Conservation (phyloP, 2,888 invertebrate species). For the Ryuthela nishihirai region DNA sequence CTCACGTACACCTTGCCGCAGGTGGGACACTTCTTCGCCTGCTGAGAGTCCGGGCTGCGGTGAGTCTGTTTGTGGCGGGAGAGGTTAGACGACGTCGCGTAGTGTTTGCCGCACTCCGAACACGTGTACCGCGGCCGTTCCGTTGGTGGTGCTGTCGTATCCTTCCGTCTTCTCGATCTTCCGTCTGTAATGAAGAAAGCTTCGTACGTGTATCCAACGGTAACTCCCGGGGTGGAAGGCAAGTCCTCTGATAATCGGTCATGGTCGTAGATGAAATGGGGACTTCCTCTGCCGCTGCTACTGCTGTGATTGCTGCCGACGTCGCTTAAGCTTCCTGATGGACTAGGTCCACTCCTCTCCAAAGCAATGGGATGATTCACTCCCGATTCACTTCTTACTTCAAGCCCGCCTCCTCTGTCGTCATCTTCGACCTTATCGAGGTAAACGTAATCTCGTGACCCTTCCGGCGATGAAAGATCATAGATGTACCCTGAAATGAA, state of each 20-base stretch:
- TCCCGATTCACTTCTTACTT: constrained; percentile 12
- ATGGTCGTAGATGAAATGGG: constrained; percentile 14
- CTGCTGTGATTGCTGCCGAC: constrained; percentile 15
- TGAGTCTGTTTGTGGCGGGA: constrained; percentile 89
- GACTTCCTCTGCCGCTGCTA: constrained; percentile 16
- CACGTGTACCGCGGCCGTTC: constrained; percentile 61
- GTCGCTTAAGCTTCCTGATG: constrained; percentile 31
- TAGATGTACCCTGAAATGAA: constrained; percentile 28
- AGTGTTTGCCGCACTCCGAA: constrained; percentile 82
- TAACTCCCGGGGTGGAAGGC: constrained; percentile 41
- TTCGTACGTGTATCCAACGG: constrained; percentile 55
- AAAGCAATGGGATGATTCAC: constrained; percentile 5
- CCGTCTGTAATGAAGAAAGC: constrained; percentile 62
- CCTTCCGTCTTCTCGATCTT: constrained; percentile 54
- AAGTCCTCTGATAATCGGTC: not conserved
- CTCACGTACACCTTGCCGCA: constrained; percentile 85
- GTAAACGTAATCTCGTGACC: constrained; percentile 25
- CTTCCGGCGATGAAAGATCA: constrained; percentile 27
- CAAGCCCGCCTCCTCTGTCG: constrained; percentile 19
- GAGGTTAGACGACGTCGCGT: constrained; percentile 84
- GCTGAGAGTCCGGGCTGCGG: constrained; percentile 72
- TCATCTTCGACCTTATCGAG: constrained; percentile 29
- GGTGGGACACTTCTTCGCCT: constrained; percentile 72
- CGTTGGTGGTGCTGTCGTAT: not conserved
- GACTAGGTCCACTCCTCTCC: constrained; percentile 24